Evolutionary conservation across 2,888 invertebrate genomes (phyloP).

Genomic region (Xestia sexstrigata): DNA sequence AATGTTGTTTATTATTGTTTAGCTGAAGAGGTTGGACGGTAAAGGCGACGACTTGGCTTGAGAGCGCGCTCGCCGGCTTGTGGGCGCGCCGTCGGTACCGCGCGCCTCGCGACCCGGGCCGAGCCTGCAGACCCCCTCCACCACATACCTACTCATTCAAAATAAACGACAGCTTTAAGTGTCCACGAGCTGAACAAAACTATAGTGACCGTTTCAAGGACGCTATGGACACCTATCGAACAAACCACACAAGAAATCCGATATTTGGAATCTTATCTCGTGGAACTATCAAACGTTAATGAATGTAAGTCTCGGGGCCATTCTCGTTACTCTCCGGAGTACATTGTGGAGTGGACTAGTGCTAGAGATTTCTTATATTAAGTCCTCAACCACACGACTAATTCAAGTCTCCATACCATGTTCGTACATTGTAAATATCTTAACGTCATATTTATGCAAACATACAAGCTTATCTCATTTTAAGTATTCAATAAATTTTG

Average conservation of each 20-base stretch:
- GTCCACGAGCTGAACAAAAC: conserved; percentile 34
- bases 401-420: conserved; percentile 37
- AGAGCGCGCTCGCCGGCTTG: conserved; percentile 64
- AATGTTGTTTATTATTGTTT: conserved; percentile 59
- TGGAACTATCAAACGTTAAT: conserved; percentile 8
- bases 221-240: conserved; percentile 41
- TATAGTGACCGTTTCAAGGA: conserved; percentile 40
- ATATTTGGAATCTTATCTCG: conserved; percentile 48
- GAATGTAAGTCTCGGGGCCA: conserved; percentile 47
- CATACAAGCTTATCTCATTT: conserved; percentile 24
- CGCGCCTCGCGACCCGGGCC: conserved; percentile 37
- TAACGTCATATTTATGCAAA: conserved; percentile 49
- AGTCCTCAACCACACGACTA: conserved; percentile 42
- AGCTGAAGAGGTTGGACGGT: conserved; percentile 88
- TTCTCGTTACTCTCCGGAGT: conserved; percentile 65
- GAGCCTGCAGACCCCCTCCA: not conserved
- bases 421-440: conserved; percentile 61
- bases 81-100: conserved; percentile 52
- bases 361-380: conserved; percentile 47
- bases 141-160: conserved; percentile 47
- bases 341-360: conserved; percentile 56
- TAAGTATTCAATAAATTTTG: conserved; percentile 44
- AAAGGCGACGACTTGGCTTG: conserved; percentile 87
- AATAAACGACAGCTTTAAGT: conserved; percentile 58
- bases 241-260: conserved; percentile 37